Percentiles rank a stretch among this genome's conserved stretches.
Conservation (phyloP, 1,140 invertebrate genomes). For the Cherax quadricarinatus region DNA sequence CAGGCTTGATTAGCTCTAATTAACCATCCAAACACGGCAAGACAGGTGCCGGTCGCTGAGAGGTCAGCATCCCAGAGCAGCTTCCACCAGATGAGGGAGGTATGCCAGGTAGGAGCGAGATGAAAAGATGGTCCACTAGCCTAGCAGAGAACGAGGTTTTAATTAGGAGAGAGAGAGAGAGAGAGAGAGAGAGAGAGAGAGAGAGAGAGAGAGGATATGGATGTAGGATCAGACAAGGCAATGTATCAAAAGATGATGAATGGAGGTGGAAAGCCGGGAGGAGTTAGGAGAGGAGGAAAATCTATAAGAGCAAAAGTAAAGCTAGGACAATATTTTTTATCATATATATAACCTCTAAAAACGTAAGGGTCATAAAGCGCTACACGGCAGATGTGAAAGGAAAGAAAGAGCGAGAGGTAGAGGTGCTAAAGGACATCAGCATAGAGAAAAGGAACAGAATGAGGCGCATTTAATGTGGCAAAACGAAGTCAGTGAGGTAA, state of each 20-base stretch:
- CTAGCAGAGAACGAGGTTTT: not conserved
- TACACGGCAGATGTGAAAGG: not conserved
- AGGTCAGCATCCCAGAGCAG: not conserved
- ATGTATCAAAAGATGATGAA: not conserved
- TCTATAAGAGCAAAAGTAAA: not conserved
- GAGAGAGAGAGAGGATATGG: not conserved
- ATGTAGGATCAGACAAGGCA: not conserved
- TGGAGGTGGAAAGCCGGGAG: not conserved
- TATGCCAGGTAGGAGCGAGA: not conserved
- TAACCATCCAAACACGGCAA: not conserved
- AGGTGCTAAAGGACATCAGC: too few species aligned
- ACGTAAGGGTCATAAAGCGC: not conserved
- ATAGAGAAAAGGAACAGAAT: too few species aligned
- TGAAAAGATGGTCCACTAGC: not conserved
- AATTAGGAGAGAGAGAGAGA: not conserved
- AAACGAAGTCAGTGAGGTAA: too few species aligned
- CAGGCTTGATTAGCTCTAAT: not conserved
- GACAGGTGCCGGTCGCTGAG: not conserved
- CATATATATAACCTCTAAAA: not conserved
- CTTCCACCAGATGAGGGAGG: constrained; percentile 2
- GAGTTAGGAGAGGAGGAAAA: not conserved
- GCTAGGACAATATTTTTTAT: not conserved
- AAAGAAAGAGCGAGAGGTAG: constrained; percentile 1
- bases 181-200: constrained; percentile 16
- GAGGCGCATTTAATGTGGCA: too few species aligned